These are phyloP conservation scores for Zhuqinia jingwanae DNA, from an alignment of 2,888 invertebrate species.

Conservation along the genomic window DNA sequence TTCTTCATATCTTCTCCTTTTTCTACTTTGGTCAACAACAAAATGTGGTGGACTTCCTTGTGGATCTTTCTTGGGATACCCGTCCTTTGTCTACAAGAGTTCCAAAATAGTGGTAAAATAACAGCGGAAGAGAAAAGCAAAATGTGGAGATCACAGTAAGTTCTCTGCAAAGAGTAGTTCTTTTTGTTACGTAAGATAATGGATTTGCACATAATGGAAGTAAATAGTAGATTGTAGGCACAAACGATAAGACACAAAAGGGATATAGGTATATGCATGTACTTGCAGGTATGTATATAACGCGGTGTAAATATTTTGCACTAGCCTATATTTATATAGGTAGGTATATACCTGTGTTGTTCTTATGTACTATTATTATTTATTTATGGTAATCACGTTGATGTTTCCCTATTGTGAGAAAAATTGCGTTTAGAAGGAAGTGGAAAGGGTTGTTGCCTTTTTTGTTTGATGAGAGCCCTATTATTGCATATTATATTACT, in stretches of 20 bases:
- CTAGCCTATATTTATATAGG: background rate
- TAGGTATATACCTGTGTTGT: background rate
- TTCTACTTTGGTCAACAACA: conserved; percentile 11
- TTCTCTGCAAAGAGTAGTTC: background rate
- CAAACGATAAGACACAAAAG: background rate
- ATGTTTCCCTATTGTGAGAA: conserved; percentile 28
- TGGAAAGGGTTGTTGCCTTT: conserved; percentile 30
- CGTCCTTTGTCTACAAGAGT: conserved; percentile 60
- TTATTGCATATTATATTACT: background rate
- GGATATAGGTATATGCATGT: background rate
- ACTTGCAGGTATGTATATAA: too few relatives aligned
- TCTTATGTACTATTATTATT: too few relatives aligned
- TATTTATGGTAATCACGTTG: conserved; percentile 39
- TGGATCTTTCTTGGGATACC: conserved; percentile 68
- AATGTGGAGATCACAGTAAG: conserved; percentile 60
- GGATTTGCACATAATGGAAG: too few relatives aligned
- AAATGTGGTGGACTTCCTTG: conserved; percentile 66
- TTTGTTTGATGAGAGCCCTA: conserved; percentile 6
- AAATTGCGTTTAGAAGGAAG: conserved; percentile 32
- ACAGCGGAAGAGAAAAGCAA: conserved; percentile 43
- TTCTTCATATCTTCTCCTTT: background rate
- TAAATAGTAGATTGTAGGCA: background rate
- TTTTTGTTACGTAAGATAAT: background rate
- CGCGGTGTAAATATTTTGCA: background rate
- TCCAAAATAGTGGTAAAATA: conserved; percentile 34